Percentiles rank a stretch among this genome's conserved stretches.
phyloP scores from a whole-genome alignment of 2,797 vertebrate species.

The Tapirus indicus region DNA sequence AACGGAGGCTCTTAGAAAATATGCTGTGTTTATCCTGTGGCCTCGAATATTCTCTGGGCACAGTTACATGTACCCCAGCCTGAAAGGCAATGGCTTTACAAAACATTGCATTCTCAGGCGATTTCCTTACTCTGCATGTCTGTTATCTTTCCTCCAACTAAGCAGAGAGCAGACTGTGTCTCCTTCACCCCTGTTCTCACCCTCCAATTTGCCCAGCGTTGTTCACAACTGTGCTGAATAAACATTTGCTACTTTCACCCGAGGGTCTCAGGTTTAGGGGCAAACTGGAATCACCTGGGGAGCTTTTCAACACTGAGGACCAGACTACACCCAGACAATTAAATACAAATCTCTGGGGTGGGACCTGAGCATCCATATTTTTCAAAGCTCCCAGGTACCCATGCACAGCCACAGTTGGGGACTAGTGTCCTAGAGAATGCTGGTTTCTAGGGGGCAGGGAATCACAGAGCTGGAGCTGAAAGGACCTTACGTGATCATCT shows the following conservation, averaged over 20 bases:
- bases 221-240: background rate
- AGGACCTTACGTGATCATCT: background rate
- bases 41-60: background rate
- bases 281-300: background rate
- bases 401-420: background rate
- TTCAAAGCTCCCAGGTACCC: background rate
- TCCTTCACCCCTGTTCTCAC: background rate
- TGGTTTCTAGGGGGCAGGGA: background rate
- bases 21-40: background rate
- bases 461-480: background rate
- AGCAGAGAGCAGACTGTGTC: background rate
- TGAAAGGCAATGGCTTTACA: background rate
- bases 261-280: background rate
- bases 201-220: background rate
- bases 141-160: background rate
- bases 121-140: background rate
- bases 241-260: background rate
- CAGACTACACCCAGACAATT: background rate
- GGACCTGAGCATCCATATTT: background rate
- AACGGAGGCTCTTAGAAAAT: background rate
- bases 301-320: background rate
- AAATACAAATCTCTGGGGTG: background rate
- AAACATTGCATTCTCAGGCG: background rate
- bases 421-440: background rate
- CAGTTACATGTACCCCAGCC: background rate